Conservation (phyloP, 2,888 invertebrate genomes). For the Heliconius hortense region DNA sequence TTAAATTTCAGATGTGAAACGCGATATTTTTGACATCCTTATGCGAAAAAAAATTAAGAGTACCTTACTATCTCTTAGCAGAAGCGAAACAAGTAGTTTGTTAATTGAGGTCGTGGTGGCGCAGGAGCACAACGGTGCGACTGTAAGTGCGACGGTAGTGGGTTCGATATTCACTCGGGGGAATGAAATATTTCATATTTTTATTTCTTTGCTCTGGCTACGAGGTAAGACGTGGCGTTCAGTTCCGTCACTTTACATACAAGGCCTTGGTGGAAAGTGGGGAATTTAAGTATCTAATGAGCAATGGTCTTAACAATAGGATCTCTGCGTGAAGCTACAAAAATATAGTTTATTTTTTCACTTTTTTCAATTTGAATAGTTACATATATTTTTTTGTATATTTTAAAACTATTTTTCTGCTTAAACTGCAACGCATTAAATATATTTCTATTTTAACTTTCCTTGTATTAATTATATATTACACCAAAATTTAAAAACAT, state of each 20-base stretch:
- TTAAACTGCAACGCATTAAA: too few species aligned
- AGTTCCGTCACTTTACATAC: background rate
- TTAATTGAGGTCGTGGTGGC: background rate
- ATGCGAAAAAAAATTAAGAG: constrained; percentile 31
- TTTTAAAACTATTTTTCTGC: too few species aligned
- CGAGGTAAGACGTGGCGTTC: background rate
- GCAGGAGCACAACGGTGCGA: background rate
- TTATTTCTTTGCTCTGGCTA: background rate
- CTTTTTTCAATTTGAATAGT: too few species aligned
- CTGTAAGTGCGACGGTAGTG: too few species aligned
- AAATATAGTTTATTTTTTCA: too few species aligned
- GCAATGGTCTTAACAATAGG: background rate
- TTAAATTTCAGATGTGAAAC: constrained; percentile 44
- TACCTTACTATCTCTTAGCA: constrained; percentile 1
- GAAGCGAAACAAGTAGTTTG: background rate
- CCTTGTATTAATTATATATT: too few species aligned
- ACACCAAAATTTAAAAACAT: too few species aligned
- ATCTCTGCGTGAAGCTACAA: too few species aligned
- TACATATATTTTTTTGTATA: too few species aligned
- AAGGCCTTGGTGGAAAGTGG: background rate
- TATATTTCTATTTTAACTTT: too few species aligned
- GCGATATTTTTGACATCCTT: constrained; percentile 45
- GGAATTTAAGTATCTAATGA: background rate
- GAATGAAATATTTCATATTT: background rate
- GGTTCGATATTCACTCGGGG: too few species aligned